Base-by-base conservation (phyloP, 2,888 invertebrate species). In the Cerceris ruficornis region DNA sequence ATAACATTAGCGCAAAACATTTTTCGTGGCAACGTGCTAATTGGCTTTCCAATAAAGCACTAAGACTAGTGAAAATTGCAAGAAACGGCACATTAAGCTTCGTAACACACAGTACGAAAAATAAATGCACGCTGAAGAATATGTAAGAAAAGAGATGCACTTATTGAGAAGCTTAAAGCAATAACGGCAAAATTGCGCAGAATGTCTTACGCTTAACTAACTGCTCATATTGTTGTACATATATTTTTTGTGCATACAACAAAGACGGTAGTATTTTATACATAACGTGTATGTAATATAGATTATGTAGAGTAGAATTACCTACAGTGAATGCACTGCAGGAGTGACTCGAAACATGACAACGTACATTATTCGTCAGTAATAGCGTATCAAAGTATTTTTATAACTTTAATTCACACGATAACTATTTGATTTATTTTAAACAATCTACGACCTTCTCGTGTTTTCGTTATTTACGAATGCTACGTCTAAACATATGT, bases 11-110 rank as follows among this genome's bases (percentile, higher is more conserved):
- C 69, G 73, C 58, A 62, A 58, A 55, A 58, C 13, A 58, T 41
- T 68, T 73, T 59, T 69, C 58, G 75, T 74, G 77, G 74, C 80
- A 83, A 81, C 86, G 85, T 87, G 85, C 87, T 88, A 83, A 82
- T 79, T 80, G 81, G 80, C 79, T 80, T 80, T 81, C 80, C 78
- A 72, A 75, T 72, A 73, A 76, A 50, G 11, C n/a, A 57, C 15
- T 69, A 64, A 39, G 50, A 6, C 66, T 60, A 59, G 17, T 60
- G 55, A 66, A 62, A 68, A 73, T 82, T 77, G 55, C 71, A 77
- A 62, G 15, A 67, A 74, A 77, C 69, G 82, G 66, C 65, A 49
- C 54, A 77, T 15, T 60, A 82, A 81, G 79, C 81, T 71, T 66
- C 66, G 62, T 28, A 61, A 60, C 49, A 62, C 58, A 50, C 49